Base-by-base conservation (phyloP, 2,113 vertebrate species). In the Gallinago media region DNA sequence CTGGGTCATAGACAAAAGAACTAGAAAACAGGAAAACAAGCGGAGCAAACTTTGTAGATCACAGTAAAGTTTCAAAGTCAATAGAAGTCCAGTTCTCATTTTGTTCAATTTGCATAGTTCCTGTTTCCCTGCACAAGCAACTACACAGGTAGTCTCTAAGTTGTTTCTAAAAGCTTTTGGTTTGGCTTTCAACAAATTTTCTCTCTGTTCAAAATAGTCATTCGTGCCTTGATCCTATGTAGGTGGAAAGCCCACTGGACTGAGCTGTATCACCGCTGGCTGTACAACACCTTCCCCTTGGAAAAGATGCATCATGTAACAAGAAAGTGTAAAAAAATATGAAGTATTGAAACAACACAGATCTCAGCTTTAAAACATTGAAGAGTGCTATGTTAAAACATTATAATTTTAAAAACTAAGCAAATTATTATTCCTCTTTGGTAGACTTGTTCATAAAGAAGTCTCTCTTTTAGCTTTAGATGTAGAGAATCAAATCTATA, bases 231-330 rank as follows among this genome's bases (percentile, higher is more conserved):
- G 70, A 71, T 61, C 42, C 52, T 34, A 54, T 3, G 20, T 1
- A 26, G 47, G 13, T 44, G 34, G 82, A 49, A 61, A 85, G 49
- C 21, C 36, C 12, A 7, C 38, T 49, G 54, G 50, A 8, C 66
- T 47, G 47, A 85, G 49, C 58, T 44, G 65, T 47, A 32, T 59
- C 56, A 62, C 62, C 67, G 11, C 72, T 32, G 34, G 75, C 81
- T 84, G 95, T 95, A 96, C 97, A 89, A 31, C 97, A 97, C 97
- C 98, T 98, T 98, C 97, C 97, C 97, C 98, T 98, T 96, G 86
- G 94, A 95, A 93, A 92, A 96, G 93, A 86, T 94, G 94, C 85
- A 66, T 88, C 84, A 54, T 71, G 91, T 65, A 96, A 77, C 76
- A 79, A 88, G 42, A 68, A 58, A 94, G 62, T 26, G 49, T 87